Evolutionary conservation across 2,888 invertebrate genomes (phyloP), one percentile per base, ranked within the genome.

Genomic region (Drosophila acutilabella): DNA sequence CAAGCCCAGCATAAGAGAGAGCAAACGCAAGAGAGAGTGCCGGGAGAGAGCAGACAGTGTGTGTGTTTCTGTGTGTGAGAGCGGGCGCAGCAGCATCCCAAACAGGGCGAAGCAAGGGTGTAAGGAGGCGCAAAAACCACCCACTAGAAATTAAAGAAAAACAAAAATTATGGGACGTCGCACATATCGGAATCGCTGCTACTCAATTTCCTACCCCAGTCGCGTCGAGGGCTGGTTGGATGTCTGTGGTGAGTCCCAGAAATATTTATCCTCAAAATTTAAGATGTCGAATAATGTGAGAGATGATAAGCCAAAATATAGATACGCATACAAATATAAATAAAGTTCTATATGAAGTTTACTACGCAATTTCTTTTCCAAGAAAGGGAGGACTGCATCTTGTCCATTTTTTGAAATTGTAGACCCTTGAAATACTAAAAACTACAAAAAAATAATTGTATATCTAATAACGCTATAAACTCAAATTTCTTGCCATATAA

Each of bases 171-270:
- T 92, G 92, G 92, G 92, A 80, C 91, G 92, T 65, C 91, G 92
- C 79, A 73, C 86, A 11, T 91, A 90, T 77, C 86, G 89, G 50
- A 91, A 90, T 82, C 91, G 92, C 83, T 89, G 89, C 74, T 89
- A 90, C 86, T 90, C 91, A 70, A 92, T 92, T 78, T 91, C 86
- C 80, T 92, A 92, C 85, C 93, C 93, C 73, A 92, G 93, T 73
- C 90, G 93, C 13, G 90, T 93, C 59, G 93, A 93, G 88, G 93
- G 93, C 80, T 93, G 93, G 92, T 80, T 93, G 61, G 92, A 93
- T 89, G 92, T 92, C 80, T 93, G 92, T 80, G 93, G 93, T 93
- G 78, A 93, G 92, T 91, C 1, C 16, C 1, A n/a, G 14, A 36
- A 44, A 44, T 13, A 36, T 18, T 20, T 42, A 44, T n/a, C 14